A percentile compares a stretch with the other conserved stretches of the same genome.
Evolutionary conservation across 2,113 vertebrate genomes (phyloP).

Genomic region (Zonotrichia leucophrys): DNA sequence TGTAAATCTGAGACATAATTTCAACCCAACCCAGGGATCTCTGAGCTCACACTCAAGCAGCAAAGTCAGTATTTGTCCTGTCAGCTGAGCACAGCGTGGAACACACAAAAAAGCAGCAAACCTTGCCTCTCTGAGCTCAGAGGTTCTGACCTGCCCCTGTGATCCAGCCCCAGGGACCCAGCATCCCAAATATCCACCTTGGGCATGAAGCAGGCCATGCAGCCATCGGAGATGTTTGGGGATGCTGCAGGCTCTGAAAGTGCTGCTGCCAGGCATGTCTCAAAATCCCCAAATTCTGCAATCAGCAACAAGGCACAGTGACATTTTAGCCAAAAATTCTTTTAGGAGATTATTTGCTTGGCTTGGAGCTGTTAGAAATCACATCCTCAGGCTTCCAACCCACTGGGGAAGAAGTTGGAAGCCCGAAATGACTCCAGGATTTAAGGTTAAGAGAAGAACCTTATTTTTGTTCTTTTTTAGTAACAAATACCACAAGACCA

Average conservation of each 20-base stretch:
- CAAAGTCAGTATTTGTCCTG: not conserved
- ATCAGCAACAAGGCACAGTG: not conserved
- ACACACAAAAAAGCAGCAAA: not conserved
- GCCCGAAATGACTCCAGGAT: not conserved
- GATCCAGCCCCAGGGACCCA: not conserved
- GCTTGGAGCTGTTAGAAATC: not conserved
- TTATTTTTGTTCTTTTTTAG: not conserved
- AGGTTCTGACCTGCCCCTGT: not conserved
- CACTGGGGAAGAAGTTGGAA: not conserved
- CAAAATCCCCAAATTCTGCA: not conserved
- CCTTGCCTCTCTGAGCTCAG: not conserved
- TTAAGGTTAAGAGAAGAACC: not conserved
- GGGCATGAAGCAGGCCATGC: not conserved
- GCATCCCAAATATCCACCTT: not conserved
- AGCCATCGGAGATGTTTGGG: not conserved
- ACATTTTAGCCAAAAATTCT: not conserved
- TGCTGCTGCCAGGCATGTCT: not conserved
- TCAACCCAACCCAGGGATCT: not conserved
- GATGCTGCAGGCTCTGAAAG: not conserved
- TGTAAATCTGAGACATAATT: not conserved
- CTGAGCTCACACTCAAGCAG: not conserved
- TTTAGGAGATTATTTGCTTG: not conserved
- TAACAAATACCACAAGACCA: not conserved
- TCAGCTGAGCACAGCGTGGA: rapidly evolving
- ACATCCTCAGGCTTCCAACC: not conserved